phyloP scores from a whole-genome alignment of 2,888 invertebrate genomes.

The Sphinx pinastri region DNA sequence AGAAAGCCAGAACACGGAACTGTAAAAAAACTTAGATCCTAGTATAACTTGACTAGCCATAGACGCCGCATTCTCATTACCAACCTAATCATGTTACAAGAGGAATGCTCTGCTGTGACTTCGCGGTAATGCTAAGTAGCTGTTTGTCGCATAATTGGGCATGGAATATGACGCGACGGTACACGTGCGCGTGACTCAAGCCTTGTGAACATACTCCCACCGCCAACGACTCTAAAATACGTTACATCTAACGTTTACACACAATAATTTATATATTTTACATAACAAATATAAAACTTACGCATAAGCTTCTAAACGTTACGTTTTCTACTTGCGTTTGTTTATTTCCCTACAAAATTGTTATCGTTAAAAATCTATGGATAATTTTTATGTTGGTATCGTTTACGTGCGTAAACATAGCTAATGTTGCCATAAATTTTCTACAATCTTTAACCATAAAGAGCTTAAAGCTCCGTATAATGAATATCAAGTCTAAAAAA shows the following conservation, averaged over 20 bases:
- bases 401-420: background rate
- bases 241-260: slow-evolving; percentile 21
- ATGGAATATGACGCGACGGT: slow-evolving; percentile 54
- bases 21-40: no score
- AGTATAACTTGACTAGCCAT: no score
- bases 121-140: slow-evolving; percentile 44
- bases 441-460: no score
- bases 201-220: slow-evolving; percentile 17
- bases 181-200: slow-evolving; percentile 67
- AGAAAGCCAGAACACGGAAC: no score
- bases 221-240: slow-evolving; percentile 11
- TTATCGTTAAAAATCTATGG: slow-evolving; percentile 1
- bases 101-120: slow-evolving; percentile 35
- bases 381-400: background rate
- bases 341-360: slow-evolving; percentile 3
- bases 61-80: background rate
- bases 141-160: slow-evolving; percentile 62
- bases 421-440: background rate
- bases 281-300: slow-evolving; percentile 4
- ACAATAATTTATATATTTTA: slow-evolving; percentile 20
- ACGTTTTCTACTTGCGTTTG: background rate
- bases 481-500: no score
- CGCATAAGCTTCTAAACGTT: background rate
- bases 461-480: no score
- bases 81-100: slow-evolving; percentile 28